Conservation (phyloP, 2,888 invertebrate genomes). For the Melieria picta region DNA sequence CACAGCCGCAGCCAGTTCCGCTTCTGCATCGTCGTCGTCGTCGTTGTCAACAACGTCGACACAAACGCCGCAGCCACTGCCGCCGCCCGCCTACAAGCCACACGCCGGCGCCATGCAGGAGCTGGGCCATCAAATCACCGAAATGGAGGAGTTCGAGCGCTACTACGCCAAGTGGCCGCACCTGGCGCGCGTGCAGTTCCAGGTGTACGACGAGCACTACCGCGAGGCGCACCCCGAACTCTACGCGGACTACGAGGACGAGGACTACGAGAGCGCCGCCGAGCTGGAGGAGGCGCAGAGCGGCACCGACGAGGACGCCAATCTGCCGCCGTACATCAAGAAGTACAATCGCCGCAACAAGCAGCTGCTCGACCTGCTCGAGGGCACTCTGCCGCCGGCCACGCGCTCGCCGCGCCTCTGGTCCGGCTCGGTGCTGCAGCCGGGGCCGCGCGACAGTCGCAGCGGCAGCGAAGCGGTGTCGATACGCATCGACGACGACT, state of each 20-base stretch:
- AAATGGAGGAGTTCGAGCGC: conserved; percentile 59
- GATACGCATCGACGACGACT: conserved; percentile 55
- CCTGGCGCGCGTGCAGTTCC: conserved; percentile 60
- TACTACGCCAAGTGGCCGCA: conserved; percentile 65
- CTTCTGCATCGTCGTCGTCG: neutral
- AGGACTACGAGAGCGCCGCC: conserved; percentile 52
- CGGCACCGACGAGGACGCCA: conserved; percentile 52
- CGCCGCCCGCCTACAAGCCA: conserved; percentile 37
- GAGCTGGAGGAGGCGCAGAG: conserved; percentile 53
- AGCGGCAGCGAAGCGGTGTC: conserved; percentile 25
- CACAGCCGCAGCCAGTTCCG: conserved; percentile 1
- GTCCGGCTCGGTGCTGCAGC: conserved; percentile 53
- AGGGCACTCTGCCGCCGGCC: conserved; percentile 60
- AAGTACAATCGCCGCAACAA: conserved; percentile 64
- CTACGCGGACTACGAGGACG: conserved; percentile 42
- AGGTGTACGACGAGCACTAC: conserved; percentile 57
- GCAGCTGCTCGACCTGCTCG: conserved; percentile 61
- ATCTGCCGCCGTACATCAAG: conserved; percentile 64
- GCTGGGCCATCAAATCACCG: conserved; percentile 58
- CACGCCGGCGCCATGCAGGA: conserved; percentile 43
- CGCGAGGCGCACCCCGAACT: conserved; percentile 53
- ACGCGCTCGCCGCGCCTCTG: conserved; percentile 45
- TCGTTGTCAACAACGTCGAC: neutral
- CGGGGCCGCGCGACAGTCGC: conserved; percentile 50
- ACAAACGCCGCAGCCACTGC: conserved; percentile 37